Base-by-base conservation (phyloP, 2,113 vertebrate genomes). In the Perccottus glenii region DNA sequence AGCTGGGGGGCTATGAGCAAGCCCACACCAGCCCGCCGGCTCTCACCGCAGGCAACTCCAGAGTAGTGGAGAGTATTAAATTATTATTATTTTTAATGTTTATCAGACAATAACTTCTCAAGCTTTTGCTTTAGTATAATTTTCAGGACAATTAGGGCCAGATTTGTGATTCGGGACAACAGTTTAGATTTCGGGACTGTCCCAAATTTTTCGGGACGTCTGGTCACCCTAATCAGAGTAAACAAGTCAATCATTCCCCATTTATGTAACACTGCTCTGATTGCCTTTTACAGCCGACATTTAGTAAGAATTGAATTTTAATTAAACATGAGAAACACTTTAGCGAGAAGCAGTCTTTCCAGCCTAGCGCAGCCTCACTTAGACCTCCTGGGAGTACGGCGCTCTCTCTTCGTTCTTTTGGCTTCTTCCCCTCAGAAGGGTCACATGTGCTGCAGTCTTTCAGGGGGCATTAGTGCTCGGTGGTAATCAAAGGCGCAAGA, bases 401-500 rank as follows among this genome's bases (percentile, higher is more conserved):
- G 11, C 57, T 74, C 52, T 47, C 45, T 35, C n/a, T n/a, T 7
- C 52, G 35, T 60, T 47, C 68, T 50, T 35, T 47, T 35, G 36
- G 46, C 50, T n/a, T 47, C 66, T 70, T 4, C 53, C 32, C 40
- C 65, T 44, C 52, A 10, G 63, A 72, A 60, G 77, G 77, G 82
- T 82, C 85, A 74, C 88, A 90, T 87, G 80, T 91, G 90, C 52
- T 36, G 49, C 44, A 72, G 83, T 47, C 80, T 83, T 87, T 61
- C 75, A 57, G 78, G 57, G 19, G 80, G 85, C 67, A 87, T 90
- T 86, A 87, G 73, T 70, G 81, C 82, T 85, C 90, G 84, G 83
- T 83, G 91, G 93, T 94, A 94, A 95, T 95, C 93, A 95, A 93
- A 93, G 90, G 87, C 83, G 72, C 73, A 68, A 84, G 81, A 91